Evolutionary conservation across 2,888 invertebrate species (phyloP), one percentile per base, ranked within the genome.

Genomic region (Reticulitermes lucifugus): DNA sequence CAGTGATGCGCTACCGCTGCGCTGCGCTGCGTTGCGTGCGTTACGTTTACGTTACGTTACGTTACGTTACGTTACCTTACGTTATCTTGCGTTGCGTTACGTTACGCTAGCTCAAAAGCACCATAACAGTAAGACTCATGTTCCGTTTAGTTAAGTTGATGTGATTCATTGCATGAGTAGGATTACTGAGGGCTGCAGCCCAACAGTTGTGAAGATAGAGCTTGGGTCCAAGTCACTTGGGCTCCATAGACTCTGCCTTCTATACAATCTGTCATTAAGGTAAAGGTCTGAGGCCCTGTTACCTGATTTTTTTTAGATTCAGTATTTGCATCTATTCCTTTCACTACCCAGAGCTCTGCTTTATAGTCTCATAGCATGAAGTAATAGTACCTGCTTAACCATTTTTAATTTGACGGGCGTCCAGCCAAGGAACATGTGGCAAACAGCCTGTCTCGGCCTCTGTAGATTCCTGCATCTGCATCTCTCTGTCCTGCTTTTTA

Each of bases 111-210:
- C 35, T 73, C 41, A 5, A 29, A 41, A 41, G 73, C 55, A 79
- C 55, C 51, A 79, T 79, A 59, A 79, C n/a, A 79, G 29, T 77
- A 77, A 77, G 46, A 46, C 46, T n/a, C 46, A 77, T 35, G 77
- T 77, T 77, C 10, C n/a, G 9, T 77, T 77, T 10, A n/a, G 77
- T 77, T 77, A 18, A 55, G 60, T 59, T 81, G 12, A 77, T 46
- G 46, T 77, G n/a, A 46, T 77, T 77, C 75, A 75, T 18, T 81
- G 83, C 83, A 83, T 83, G 83, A 83, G 73, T 83, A 73, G 70
- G 80, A 80, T 12, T 18, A 10, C 73, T 41, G 12, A 21, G 73
- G 73, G 77, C 51, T 46, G 12, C 41, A 3, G 35, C 22, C 75
- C 60, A 6, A 6, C 60, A 18, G 60, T 10, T 25, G 25, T 25